Percentiles rank a stretch among this genome's conserved stretches.
These are phyloP conservation scores for Apoderus coryli DNA, from an alignment of 2,888 invertebrate genomes.

Conservation along the genomic window DNA sequence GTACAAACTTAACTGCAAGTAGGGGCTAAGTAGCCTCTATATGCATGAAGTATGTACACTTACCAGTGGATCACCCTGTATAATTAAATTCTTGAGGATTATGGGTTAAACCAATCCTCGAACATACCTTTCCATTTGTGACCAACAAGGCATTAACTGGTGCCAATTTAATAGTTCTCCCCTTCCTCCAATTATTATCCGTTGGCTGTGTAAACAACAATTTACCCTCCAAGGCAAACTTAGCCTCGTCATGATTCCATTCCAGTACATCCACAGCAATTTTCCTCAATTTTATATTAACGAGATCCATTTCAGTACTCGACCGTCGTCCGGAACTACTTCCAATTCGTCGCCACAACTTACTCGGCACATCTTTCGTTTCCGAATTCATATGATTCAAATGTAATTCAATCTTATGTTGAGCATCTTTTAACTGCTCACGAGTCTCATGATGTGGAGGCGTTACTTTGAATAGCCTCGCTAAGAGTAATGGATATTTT, in stretches of 20 bases:
- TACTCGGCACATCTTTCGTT: slow-evolving; percentile 82
- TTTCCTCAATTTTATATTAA: slow-evolving; percentile 79
- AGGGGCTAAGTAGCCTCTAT: no score
- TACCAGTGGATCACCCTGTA: no score
- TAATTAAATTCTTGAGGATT: no score
- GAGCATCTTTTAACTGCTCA: slow-evolving; percentile 72
- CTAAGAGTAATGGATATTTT: slow-evolving; percentile 85
- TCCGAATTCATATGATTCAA: slow-evolving; percentile 90
- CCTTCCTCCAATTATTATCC: slow-evolving; percentile 82
- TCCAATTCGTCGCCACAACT: background rate
- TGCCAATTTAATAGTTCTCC: slow-evolving; percentile 75
- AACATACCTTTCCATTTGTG: slow-evolving; percentile 74
- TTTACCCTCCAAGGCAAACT: slow-evolving; percentile 81
- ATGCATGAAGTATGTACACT: no score
- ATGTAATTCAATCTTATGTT: slow-evolving; percentile 84
- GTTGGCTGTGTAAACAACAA: slow-evolving; percentile 78
- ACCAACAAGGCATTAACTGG: slow-evolving; percentile 82
- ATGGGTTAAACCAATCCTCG: no score
- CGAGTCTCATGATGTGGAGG: slow-evolving; percentile 68
- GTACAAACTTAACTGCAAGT: no score
- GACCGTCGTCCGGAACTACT: slow-evolving; percentile 51
- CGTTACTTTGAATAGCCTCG: slow-evolving; percentile 81
- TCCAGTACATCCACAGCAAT: slow-evolving; percentile 87
- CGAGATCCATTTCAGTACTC: slow-evolving; percentile 73
- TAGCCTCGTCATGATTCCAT: slow-evolving; percentile 88